Evolutionary conservation across 2,797 vertebrate species (phyloP), one percentile per base, ranked within the genome.

Genomic region (Oreonectes daqikongensis): DNA sequence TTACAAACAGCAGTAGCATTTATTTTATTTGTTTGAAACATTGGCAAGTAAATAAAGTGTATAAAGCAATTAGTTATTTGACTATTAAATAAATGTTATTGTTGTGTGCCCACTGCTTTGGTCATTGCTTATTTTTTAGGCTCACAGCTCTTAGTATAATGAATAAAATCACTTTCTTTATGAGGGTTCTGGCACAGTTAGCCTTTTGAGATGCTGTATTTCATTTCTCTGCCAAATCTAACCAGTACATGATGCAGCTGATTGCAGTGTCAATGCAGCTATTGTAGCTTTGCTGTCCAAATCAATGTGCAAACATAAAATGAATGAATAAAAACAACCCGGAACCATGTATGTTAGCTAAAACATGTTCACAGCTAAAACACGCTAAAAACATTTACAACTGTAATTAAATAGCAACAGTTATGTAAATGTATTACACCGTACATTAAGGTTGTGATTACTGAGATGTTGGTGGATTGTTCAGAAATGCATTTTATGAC

Each of bases 191-290:
- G 28, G 53, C 66, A 60, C 64, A 61, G 65, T 60, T 66, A 50
- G 65, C 42, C 57, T 70, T 63, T 22, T 42, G 59, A 70, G 24
- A 70, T 42, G 38, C 55, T 30, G 26, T 59, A 18, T 59, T 52
- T 69, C 15, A 69, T 77, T 77, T 69, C 24, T 61, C 57, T 69
- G 44, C 46, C 67, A 77, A 77, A 77, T 20, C 30, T 50, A 52
- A 70, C 30, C 22, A 70, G 24, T 69, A 20, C 67, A 42, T 68
- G 15, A 67, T 40, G 55, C 53, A 60, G 55, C 11, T 67, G 12
- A 57, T 20, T 59, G 20, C 12, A 52, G 8, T 61, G 57, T 52
- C 46, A 53, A 64, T 53, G 17, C 74, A 69, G 28, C 46, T 66
- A 55, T 35, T 68, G 52, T 59, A 32, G n/a, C 20, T 59, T 35